A percentile compares a stretch with the other conserved stretches of the same genome.
Conservation (phyloP, 2,113 vertebrate species). For the Plotosus lineatus region DNA sequence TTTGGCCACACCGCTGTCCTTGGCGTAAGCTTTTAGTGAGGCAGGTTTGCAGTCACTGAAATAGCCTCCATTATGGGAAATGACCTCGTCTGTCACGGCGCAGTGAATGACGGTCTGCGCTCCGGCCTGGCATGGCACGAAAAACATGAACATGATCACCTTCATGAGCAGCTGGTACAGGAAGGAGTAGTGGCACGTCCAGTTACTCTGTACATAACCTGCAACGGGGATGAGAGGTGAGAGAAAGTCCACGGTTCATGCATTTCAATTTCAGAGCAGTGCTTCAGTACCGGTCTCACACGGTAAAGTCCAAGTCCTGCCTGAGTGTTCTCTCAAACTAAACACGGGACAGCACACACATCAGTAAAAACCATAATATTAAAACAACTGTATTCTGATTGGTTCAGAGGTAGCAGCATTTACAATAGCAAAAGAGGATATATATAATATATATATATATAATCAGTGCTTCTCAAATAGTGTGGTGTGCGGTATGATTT, state of each 20-base stretch:
- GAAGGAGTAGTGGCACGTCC: constrained; percentile 74
- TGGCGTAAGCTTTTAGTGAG: constrained; percentile 68
- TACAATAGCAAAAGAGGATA: neutral
- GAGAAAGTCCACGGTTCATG: neutral
- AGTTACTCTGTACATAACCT: constrained; percentile 76
- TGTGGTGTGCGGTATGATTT: too few species aligned
- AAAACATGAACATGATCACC: constrained; percentile 78
- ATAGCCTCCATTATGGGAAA: constrained; percentile 70
- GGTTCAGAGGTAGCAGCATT: neutral
- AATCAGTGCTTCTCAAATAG: too few species aligned
- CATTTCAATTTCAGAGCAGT: neutral
- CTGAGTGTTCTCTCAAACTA: neutral
- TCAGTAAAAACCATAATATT: neutral
- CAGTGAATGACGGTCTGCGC: constrained; percentile 78
- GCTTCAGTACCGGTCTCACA: neutral
- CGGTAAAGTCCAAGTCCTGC: too few species aligned
- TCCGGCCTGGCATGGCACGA: constrained; percentile 70
- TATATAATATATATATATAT: too few species aligned
- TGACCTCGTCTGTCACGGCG: constrained; percentile 70
- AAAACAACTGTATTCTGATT: neutral
- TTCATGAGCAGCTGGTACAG: constrained; percentile 75
- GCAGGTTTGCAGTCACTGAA: constrained; percentile 71
- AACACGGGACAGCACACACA: neutral
- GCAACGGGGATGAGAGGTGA: constrained; percentile 22
- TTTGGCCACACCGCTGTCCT: constrained; percentile 74